A percentile compares a stretch with the other conserved stretches of the same genome.
phyloP scores from a whole-genome alignment of 2,797 vertebrate species.

The Monodelphis domestica region DNA sequence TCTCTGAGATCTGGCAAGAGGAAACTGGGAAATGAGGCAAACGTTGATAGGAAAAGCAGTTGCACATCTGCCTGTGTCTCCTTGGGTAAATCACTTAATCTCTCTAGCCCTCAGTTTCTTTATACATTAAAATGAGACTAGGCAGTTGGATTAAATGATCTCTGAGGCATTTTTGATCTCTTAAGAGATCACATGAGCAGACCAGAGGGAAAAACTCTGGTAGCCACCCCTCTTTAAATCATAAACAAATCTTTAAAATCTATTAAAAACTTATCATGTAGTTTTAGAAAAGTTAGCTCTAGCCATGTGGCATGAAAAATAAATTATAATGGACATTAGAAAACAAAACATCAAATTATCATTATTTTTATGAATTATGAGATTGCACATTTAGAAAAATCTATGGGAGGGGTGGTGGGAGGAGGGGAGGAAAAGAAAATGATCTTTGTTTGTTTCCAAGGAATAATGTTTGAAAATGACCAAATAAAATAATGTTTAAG shows the following conservation, averaged over 20 bases:
- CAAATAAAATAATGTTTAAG: too few species aligned
- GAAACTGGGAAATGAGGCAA: not conserved
- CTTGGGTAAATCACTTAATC: not conserved
- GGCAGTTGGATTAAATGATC: not conserved
- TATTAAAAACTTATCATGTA: not conserved
- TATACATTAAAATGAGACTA: conserved; percentile 6
- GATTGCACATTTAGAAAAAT: too few species aligned
- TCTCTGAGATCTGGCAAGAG: not conserved
- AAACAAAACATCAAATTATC: too few species aligned
- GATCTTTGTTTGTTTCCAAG: too few species aligned
- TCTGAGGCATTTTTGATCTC: not conserved
- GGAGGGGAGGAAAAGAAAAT: too few species aligned
- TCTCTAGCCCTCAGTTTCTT: conserved; percentile 14
- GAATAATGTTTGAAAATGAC: too few species aligned
- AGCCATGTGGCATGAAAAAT: not conserved
- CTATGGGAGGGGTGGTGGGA: too few species aligned
- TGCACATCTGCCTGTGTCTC: not conserved
- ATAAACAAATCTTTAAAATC: not conserved
- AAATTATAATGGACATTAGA: not conserved
- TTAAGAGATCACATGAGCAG: not conserved
- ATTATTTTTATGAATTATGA: too few species aligned
- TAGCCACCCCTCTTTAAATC: not conserved
- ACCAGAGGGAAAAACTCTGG: not conserved
- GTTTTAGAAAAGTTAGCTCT: not conserved
- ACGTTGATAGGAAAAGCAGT: not conserved